A percentile compares a stretch with the other conserved stretches of the same genome.
phyloP scores from a whole-genome alignment of 2,113 vertebrate genomes.

The Paedocypris sp. region DNA sequence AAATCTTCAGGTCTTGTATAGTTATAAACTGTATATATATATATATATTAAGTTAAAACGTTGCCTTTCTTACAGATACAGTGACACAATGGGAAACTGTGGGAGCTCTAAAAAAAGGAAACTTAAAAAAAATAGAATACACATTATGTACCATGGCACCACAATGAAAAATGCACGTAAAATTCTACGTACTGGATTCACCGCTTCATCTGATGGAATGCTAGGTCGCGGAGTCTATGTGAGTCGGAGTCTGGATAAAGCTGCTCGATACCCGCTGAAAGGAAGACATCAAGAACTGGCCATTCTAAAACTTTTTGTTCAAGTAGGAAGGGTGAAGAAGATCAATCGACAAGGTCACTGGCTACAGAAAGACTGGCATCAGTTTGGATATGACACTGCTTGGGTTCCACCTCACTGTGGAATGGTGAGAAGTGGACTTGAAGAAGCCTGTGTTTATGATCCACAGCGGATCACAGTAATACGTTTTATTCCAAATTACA shows the following conservation, averaged over 20 bases:
- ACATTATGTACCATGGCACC: no score
- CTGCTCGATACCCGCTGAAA: constrained; percentile 18
- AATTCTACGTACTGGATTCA: constrained; percentile 20
- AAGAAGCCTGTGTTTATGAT: constrained; percentile 37
- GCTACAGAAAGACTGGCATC: constrained; percentile 31
- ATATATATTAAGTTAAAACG: no score
- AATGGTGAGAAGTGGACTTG: constrained; percentile 31
- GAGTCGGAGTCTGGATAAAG: constrained; percentile 25
- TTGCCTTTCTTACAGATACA: no score
- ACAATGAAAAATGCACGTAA: neutral
- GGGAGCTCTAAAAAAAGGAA: no score
- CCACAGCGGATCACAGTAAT: constrained; percentile 24
- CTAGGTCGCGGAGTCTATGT: constrained; percentile 37
- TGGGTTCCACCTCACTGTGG: constrained; percentile 39
- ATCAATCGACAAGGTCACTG: constrained; percentile 30
- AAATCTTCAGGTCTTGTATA: no score
- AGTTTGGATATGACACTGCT: constrained; percentile 33
- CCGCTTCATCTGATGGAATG: constrained; percentile 20
- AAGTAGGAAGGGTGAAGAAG: constrained; percentile 33
- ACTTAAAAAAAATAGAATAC: no score
- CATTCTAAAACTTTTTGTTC: constrained; percentile 17
- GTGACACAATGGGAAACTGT: no score
- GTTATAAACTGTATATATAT: no score
- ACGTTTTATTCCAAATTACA: neutral
- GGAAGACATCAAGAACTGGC: neutral